A percentile compares a stretch with the other conserved stretches of the same genome.
Evolutionary conservation across 1,140 invertebrate species (phyloP).

Genomic region (Batillaria attramentaria): DNA sequence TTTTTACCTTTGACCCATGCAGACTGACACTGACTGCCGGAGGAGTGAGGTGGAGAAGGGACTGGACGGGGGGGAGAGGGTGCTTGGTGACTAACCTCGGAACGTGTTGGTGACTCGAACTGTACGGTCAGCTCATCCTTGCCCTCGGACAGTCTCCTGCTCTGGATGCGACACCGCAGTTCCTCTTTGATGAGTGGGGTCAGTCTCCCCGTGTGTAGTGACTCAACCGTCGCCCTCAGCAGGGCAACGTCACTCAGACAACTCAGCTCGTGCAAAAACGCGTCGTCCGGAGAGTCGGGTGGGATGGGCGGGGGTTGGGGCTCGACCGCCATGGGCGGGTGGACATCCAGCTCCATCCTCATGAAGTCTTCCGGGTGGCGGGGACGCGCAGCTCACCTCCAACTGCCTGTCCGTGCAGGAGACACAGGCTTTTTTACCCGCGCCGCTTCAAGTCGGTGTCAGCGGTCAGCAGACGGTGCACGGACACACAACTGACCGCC

Average conservation of each 20-base stretch:
- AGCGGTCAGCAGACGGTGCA: too few relatives aligned
- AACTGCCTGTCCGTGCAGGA: background rate
- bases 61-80: background rate
- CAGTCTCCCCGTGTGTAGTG: slow-evolving; percentile 42
- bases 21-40: background rate
- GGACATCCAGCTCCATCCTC: slow-evolving; percentile 27
- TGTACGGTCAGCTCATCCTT: slow-evolving; percentile 53
- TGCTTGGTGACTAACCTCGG: slow-evolving; percentile 39
- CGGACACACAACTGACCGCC: too few relatives aligned
- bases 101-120: slow-evolving; percentile 38
- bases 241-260: slow-evolving; percentile 33
- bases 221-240: slow-evolving; percentile 42
- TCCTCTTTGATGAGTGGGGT: slow-evolving; percentile 55
- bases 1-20: background rate
- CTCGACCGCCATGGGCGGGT: slow-evolving; percentile 3
- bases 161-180: slow-evolving; percentile 48
- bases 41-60: too few relatives aligned
- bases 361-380: background rate
- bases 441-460: background rate
- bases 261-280: slow-evolving; percentile 32
- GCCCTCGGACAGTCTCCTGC: slow-evolving; percentile 48
- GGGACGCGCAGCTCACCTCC: background rate
- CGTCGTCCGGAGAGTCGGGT: slow-evolving; percentile 28
- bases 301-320: slow-evolving; percentile 1
- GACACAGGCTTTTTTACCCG: background rate